Base-by-base conservation (phyloP, 2,113 vertebrate species). In the Malurus elegans region DNA sequence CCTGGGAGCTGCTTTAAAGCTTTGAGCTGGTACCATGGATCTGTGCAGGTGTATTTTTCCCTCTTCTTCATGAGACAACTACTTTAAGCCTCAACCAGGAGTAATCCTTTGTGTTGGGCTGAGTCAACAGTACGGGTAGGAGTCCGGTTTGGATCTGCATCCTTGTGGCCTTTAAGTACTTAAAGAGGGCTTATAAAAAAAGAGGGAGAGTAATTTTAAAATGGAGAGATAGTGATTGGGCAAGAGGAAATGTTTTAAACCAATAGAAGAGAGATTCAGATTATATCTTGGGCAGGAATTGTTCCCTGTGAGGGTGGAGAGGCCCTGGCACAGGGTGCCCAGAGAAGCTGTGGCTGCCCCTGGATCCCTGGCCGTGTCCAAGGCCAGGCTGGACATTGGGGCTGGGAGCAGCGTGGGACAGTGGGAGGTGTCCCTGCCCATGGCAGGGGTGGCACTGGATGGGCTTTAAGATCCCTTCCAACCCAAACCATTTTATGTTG, bases 361-460 rank as follows among this genome's bases (percentile, higher is more conserved):
- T 56, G 42, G 6, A 42, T 42, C 34, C 40, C 40, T 70, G 87
- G 21, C 1, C 42, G 17, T 82, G 54, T 23, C 34, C 79, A 13
- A 69, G 47, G 47, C 14, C 71, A 56, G 71, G 31, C 0, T 83
- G 62, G 24, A 79, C 0, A 0, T 38, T 38, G 38, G 56, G 40
- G n/a, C 47, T 54, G 70, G 73, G 48, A 76, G 42, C 40, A 28
- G 0, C 14, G 31, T 83, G 71, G 56, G 12, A 0, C 1, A 9
- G 42, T 50, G 48, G 48, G 2, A 75, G 24, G 8, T 76, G 56
- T 44, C 62, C 34, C 34, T 76, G 56, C 14, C n/a, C 2, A 0
- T 36, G 54, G 45, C 24, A 53, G 28, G 28, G 17, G 10, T 8
- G 19, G 24, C 10, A 38, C 10, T 38, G 38, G 25, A 8, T 69